Percentiles rank a stretch among this genome's conserved stretches.
Evolutionary conservation across 1,140 invertebrate species (phyloP).

Genomic region (Ceratosolen fusciceps): DNA sequence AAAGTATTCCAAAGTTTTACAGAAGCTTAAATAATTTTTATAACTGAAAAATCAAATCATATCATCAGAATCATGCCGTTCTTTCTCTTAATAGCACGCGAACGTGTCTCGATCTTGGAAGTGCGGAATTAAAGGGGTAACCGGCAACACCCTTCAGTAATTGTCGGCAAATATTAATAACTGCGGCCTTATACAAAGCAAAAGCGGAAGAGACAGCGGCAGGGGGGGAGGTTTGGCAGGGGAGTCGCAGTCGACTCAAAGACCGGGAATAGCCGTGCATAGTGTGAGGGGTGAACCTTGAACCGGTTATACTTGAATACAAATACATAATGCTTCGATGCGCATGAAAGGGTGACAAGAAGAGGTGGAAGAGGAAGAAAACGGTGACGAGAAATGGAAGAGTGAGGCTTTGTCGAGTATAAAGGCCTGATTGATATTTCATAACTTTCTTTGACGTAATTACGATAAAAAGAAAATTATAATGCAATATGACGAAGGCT

Average conservation of each 20-base stretch:
- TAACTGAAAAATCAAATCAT: constrained; percentile 24
- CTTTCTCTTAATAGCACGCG: constrained; percentile 5
- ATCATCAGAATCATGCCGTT: background rate
- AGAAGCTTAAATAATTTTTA: constrained; percentile 23
- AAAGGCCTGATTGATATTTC: constrained; percentile 70
- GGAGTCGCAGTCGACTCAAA: constrained; percentile 58
- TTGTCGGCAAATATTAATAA: constrained; percentile 73
- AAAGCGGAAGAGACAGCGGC: constrained; percentile 46
- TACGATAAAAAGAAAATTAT: constrained; percentile 51
- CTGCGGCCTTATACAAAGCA: constrained; percentile 52
- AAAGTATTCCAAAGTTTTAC: background rate
- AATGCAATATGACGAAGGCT: background rate
- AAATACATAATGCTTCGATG: constrained; percentile 72
- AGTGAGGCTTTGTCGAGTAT: constrained; percentile 12
- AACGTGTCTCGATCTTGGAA: constrained; percentile 63
- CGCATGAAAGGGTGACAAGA: constrained; percentile 53
- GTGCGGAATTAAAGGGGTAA: constrained; percentile 67
- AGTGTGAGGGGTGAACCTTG: constrained; percentile 61
- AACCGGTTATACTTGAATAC: constrained; percentile 70
- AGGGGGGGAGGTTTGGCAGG: constrained; percentile 58
- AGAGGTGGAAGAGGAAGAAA: background rate
- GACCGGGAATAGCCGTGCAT: constrained; percentile 57
- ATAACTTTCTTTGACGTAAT: constrained; percentile 71
- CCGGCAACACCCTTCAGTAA: constrained; percentile 62
- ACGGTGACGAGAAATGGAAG: constrained; percentile 37